phyloP scores from a whole-genome alignment of 1,140 invertebrate species.

The Carposina sasakii region DNA sequence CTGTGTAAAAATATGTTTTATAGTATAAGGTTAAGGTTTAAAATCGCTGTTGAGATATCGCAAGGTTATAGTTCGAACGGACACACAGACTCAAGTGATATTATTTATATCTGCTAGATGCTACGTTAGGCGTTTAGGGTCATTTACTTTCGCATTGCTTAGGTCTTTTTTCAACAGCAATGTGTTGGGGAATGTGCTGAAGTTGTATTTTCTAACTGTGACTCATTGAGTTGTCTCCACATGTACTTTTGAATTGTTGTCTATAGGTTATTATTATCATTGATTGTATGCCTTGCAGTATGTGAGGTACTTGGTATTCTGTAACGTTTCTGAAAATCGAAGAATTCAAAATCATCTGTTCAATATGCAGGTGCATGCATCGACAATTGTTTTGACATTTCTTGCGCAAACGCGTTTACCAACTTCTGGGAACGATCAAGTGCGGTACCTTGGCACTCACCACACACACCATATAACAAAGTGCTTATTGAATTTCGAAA shows the following conservation, averaged over 20 bases:
- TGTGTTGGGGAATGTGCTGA: conserved; percentile 30
- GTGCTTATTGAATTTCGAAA: conserved; percentile 2
- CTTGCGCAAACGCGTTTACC: conserved; percentile 55
- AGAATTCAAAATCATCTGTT: conserved; percentile 22
- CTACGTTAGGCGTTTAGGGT: conserved; percentile 54
- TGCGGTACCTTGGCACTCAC: too few relatives aligned
- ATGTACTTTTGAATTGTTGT: too few relatives aligned
- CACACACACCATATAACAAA: background rate
- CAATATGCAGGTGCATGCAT: conserved; percentile 53
- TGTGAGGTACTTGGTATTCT: too few relatives aligned
- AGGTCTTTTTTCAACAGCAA: conserved; percentile 39
- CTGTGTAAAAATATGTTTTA: conserved; percentile 24
- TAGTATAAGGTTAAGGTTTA: conserved; percentile 16
- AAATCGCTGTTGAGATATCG: conserved; percentile 12
- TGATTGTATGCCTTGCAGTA: too few relatives aligned
- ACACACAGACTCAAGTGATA: conserved; percentile 41
- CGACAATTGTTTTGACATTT: conserved; percentile 51
- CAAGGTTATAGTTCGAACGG: conserved; percentile 13
- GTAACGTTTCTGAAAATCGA: conserved; percentile 19
- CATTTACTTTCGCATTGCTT: conserved; percentile 45
- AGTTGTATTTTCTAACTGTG: conserved; percentile 5
- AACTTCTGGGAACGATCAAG: conserved; percentile 56
- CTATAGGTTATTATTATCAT: too few relatives aligned
- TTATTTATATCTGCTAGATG: conserved; percentile 60
- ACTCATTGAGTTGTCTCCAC: conserved; percentile 4